A percentile compares a stretch with the other conserved stretches of the same genome.
Evolutionary conservation across 2,113 vertebrate species (phyloP).

Genomic region (Pontoporia blainvillei): DNA sequence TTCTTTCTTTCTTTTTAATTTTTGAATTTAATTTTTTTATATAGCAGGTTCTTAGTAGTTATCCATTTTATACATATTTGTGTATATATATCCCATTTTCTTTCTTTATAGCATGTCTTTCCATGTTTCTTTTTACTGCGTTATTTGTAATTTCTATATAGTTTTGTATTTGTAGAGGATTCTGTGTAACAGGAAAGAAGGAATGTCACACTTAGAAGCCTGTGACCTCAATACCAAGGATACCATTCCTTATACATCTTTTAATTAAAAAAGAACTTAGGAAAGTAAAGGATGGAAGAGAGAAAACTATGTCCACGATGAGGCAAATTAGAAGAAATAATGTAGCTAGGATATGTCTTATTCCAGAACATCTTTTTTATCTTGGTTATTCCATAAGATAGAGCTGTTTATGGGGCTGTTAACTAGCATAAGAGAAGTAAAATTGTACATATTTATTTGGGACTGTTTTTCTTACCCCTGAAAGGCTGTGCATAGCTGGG

Average conservation of each 20-base stretch:
- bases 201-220: not conserved
- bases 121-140: not conserved
- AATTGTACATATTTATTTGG: not conserved
- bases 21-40: no score
- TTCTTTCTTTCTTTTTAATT: not conserved
- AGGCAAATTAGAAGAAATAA: not conserved
- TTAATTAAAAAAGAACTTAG: conserved; percentile 9
- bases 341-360: not conserved
- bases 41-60: no score
- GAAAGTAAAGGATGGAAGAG: not conserved
- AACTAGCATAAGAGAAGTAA: not conserved
- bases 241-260: not conserved
- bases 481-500: not conserved
- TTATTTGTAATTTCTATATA: not conserved
- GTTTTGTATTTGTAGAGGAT: conserved; percentile 3
- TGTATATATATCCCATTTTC: not conserved
- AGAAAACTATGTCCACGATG: not conserved
- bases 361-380: not conserved
- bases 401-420: not conserved
- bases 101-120: not conserved
- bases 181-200: not conserved
- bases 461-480: not conserved
- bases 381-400: not conserved
- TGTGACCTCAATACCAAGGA: not conserved
- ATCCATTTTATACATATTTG: no score